phyloP scores from a whole-genome alignment of 2,797 vertebrate genomes.

The Babyrousa celebensis region DNA sequence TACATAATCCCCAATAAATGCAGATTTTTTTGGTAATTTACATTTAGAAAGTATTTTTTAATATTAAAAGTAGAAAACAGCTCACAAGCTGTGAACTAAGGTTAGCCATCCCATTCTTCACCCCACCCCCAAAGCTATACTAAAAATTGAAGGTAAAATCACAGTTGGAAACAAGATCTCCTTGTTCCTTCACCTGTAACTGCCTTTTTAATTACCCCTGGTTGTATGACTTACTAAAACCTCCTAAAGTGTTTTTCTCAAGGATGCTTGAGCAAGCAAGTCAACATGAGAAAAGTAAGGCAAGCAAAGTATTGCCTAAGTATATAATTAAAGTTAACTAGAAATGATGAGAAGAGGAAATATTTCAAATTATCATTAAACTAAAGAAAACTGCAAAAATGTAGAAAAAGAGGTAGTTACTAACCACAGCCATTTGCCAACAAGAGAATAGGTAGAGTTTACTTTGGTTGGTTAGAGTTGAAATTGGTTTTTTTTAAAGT shows the following conservation, averaged over 20 bases:
- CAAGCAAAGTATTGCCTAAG: background rate
- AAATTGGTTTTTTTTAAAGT: background rate
- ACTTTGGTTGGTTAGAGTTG: background rate
- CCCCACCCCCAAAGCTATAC: background rate
- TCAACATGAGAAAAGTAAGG: background rate
- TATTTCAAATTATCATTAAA: background rate
- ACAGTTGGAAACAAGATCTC: background rate
- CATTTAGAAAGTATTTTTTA: background rate
- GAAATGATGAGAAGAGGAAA: background rate
- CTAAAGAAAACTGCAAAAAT: background rate
- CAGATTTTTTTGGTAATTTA: background rate
- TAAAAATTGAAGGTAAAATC: background rate
- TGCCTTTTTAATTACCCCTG: background rate
- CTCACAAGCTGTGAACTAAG: background rate
- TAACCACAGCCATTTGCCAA: background rate
- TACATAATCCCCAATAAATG: background rate
- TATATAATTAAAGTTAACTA: slow-evolving; percentile 4
- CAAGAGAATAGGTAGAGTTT: background rate
- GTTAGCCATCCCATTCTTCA: background rate
- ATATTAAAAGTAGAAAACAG: background rate
- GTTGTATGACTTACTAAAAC: slow-evolving; percentile 14
- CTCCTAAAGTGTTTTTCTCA: background rate
- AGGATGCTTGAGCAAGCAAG: background rate
- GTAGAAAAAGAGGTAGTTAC: background rate
- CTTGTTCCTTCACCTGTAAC: background rate